Percentiles rank a stretch among this genome's conserved stretches.
phyloP scores from a whole-genome alignment of 1,140 invertebrate species.

The Drosophila baimaii region DNA sequence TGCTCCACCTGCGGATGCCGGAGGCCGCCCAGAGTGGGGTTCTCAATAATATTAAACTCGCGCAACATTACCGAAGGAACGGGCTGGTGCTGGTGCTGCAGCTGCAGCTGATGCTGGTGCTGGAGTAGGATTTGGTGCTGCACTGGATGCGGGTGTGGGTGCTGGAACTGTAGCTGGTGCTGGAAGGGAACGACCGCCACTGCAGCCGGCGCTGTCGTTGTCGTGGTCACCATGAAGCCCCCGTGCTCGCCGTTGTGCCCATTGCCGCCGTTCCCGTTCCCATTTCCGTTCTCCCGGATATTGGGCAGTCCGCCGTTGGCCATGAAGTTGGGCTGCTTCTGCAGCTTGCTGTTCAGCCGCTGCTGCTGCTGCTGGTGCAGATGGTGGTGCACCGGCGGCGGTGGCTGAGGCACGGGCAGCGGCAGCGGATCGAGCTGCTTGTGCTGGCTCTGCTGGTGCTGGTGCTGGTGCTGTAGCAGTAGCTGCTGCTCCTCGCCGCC shows the following conservation, averaged over 20 bases:
- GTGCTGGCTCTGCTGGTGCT: conserved; percentile 65
- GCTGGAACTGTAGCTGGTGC: conserved; percentile 36
- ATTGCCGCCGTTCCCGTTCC: conserved; percentile 47
- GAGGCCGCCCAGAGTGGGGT: conserved; percentile 72
- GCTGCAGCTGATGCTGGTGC: conserved; percentile 58
- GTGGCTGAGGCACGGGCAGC: conserved; percentile 42
- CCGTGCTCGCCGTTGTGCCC: conserved; percentile 15
- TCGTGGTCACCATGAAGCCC: not conserved
- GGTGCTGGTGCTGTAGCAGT: conserved; percentile 64
- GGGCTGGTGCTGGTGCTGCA: conserved; percentile 56
- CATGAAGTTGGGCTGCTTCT: conserved; percentile 76
- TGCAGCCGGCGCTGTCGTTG: conserved; percentile 45
- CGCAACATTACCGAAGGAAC: conserved; percentile 81
- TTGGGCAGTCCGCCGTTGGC: conserved; percentile 77
- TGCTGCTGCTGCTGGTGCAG: conserved; percentile 79
- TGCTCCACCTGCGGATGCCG: conserved; percentile 65
- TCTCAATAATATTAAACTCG: conserved; percentile 84
- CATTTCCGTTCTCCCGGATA: conserved; percentile 70
- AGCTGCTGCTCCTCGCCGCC: conserved; percentile 69
- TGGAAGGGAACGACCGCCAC: conserved; percentile 41
- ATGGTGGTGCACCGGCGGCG: conserved; percentile 58
- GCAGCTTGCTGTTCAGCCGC: conserved; percentile 73
- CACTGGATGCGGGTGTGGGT: conserved; percentile 22
- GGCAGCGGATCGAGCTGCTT: conserved; percentile 57
- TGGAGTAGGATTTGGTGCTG: conserved; percentile 53